Evolutionary conservation across 1,140 invertebrate species (phyloP).

Genomic region (Triops longicaudatus): DNA sequence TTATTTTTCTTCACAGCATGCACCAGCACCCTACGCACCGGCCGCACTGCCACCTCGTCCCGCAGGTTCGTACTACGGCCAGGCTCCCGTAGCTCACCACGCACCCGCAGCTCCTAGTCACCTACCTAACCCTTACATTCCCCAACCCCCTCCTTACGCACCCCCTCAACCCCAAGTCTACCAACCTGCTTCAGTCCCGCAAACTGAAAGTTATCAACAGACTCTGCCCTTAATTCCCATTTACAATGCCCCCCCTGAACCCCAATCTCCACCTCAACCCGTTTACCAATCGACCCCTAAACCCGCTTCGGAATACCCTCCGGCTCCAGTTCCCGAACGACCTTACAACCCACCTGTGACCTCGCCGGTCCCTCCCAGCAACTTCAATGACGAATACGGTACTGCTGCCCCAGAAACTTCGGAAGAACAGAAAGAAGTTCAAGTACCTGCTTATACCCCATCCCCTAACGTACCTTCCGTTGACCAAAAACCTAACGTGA

Average conservation of each 20-base stretch:
- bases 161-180: conserved; percentile 19
- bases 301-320: conserved; percentile 9
- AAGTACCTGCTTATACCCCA: background rate
- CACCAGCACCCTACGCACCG: conserved; percentile 3
- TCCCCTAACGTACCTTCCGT: background rate
- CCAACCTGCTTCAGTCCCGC: conserved; percentile 17
- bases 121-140: background rate
- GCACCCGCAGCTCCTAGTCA: conserved; percentile 9
- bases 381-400: background rate
- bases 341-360: conserved; percentile 4
- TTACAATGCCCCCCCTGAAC: background rate
- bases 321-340: background rate
- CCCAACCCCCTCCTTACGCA: conserved; percentile 1
- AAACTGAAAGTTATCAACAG: conserved; percentile 16
- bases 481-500: background rate
- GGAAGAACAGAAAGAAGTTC: background rate
- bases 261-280: conserved; percentile 18
- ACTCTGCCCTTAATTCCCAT: background rate
- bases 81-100: background rate
- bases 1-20: background rate
- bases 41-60: background rate
- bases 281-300: background rate
- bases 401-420: background rate
- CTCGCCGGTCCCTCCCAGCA: background rate
- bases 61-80: background rate